Base-by-base conservation (phyloP, 1,140 invertebrate species). In the Thaumetopoea pityocampa region DNA sequence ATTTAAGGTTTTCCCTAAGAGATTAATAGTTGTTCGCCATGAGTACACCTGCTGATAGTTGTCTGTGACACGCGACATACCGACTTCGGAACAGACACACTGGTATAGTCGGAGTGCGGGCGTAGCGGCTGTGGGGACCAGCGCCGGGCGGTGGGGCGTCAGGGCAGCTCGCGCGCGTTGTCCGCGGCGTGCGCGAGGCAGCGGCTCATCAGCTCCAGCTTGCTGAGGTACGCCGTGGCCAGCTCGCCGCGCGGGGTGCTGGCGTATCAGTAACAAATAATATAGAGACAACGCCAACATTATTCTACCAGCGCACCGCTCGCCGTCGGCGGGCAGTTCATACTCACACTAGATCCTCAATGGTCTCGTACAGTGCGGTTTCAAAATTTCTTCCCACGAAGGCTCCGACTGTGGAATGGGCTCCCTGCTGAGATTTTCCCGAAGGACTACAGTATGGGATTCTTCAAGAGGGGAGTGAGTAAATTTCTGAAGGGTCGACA, bases 231-330 rank as follows among this genome's bases (percentile, higher is more conserved):
- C 1, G 58, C 55, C 1, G 52, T 18, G 5, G 66, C 60, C 6
- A 53, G 33, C 10, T 67, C 67, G 26, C 66, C 67, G 28, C 68
- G 64, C 1, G 68, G 70, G 0, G 68, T 63, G 34, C 73, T 77
- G 51, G 0, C 8, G 33, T 3, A 27, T 9, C 18, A 6, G 18
- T 19, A 6, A 19, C 3, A 19, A 19, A 19, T 19, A 19, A 19
- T 19, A 6, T 19, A 4, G 6, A 19, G 6, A 3, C 6, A 19
- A 19, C 6, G 3, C 3, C 3, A 19, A 19, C 18, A 19, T 19
- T 4, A 4, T 19, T 19, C 18, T 19, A 19, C 3, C 3, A 19
- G 18, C 18, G 17, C 5, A 20, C 6, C 14, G n/a, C 8, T 6
- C 5, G 2, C 1, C n/a, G n/a, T n/a, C n/a, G n/a, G n/a, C n/a